Evolutionary conservation across 2,888 invertebrate species (phyloP), one percentile per base, ranked within the genome.

Genomic region (Beris morrisii): DNA sequence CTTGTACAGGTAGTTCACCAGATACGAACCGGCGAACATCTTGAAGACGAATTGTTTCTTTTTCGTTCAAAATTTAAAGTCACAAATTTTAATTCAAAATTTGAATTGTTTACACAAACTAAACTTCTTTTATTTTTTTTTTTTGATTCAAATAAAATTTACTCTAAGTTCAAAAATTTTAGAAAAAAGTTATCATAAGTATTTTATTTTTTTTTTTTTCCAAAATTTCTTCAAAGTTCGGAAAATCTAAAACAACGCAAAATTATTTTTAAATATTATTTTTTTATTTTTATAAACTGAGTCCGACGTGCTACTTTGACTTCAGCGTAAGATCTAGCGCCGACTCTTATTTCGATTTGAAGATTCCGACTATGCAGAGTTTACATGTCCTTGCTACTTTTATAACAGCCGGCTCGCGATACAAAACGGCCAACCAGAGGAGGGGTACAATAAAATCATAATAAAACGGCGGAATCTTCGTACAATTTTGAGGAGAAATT

Each of bases 381-480:
- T 74, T 76, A 77, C 78, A 80, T 80, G 79, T 80, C 79, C 79
- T 80, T 80, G 79, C 80, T 75, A 79, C 80, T 80, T 80, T 80
- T 80, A 80, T 80, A 80, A 78, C 77, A 76, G 72, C 73, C 75
- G 78, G 74, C 74, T 61, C 45, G 65, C 44, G 45, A 32, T 15
- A 56, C 54, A 48, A 59, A 50, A 32, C 43, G n/a, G 43, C 52
- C 56, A 59, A 45, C 15, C 55, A 65, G 43, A 66, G 66, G 66
- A 64, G 66, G 69, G 69, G 66, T 32, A 46, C 12, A 38, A 48
- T 46, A 64, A 46, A 46, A 64, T 46, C 28, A 52, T 38, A 50
- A 22, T 28, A 52, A 31, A n/a, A 64, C 53, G n/a, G 38, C 38
- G 38, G 38, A 38, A 38, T 38, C 38, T 38, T 9, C 9, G 38